phyloP scores from a whole-genome alignment of 2,797 vertebrate species.

The Onychomys arenicola region DNA sequence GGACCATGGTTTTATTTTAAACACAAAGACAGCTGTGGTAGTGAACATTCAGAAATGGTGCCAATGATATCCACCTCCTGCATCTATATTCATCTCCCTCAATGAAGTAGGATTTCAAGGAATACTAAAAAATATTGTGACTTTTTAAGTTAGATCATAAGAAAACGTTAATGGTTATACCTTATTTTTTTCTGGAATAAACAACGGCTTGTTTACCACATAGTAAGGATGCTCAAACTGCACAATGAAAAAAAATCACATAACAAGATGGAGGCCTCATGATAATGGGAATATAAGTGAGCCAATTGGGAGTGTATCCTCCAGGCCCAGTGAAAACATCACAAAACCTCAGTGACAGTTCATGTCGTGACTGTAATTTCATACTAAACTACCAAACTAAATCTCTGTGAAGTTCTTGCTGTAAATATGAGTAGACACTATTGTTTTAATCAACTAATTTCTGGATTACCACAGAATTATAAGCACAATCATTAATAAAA shows the following conservation, averaged over 20 bases:
- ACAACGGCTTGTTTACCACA: neutral
- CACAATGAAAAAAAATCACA: neutral
- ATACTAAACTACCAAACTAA: neutral
- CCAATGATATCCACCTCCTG: neutral
- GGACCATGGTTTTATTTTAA: constrained; percentile 42
- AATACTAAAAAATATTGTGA: neutral
- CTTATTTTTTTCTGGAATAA: neutral
- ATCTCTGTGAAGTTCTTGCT: constrained; percentile 10
- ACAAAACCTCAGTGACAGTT: neutral
- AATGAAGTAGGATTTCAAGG: neutral
- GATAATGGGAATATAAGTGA: neutral
- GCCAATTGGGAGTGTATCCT: neutral
- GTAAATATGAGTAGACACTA: constrained; percentile 11
- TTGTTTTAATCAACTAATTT: neutral
- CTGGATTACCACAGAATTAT: neutral
- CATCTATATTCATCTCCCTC: neutral
- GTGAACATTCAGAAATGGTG: neutral
- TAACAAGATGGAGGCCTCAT: neutral
- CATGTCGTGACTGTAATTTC: neutral
- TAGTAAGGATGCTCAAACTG: neutral
- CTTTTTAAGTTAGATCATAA: neutral
- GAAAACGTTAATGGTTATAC: neutral
- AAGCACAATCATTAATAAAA: neutral
- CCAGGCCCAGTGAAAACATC: neutral
- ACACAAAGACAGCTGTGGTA: neutral